A percentile compares a stretch with the other conserved stretches of the same genome.
Evolutionary conservation across 2,888 invertebrate species (phyloP).

Genomic region (Acutogordius australiensis): DNA sequence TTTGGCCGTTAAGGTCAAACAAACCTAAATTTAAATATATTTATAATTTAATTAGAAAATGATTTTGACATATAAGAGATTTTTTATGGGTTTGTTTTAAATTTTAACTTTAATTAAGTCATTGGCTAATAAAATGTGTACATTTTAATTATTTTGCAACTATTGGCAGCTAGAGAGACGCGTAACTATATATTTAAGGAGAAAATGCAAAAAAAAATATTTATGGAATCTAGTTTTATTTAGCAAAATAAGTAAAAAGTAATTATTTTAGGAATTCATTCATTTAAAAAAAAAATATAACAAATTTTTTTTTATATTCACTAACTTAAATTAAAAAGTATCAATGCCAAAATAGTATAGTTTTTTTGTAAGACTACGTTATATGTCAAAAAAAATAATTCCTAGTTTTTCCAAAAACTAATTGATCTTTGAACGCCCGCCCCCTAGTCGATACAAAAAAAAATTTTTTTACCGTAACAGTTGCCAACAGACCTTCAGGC

Average conservation of each 20-base stretch:
- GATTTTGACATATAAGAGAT: not conserved
- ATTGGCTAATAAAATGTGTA: not conserved
- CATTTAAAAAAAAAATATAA: too few species aligned
- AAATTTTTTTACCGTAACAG: conserved; percentile 44
- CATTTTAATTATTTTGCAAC: too few species aligned
- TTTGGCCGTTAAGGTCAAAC: conserved; percentile 85
- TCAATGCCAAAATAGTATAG: not conserved
- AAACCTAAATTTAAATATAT: conserved; percentile 29
- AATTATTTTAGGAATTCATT: too few species aligned
- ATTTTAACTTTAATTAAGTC: not conserved
- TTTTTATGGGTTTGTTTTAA: too few species aligned
- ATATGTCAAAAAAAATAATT: not conserved
- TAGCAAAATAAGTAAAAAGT: too few species aligned
- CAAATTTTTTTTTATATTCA: too few species aligned
- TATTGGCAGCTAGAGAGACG: too few species aligned
- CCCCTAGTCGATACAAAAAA: not conserved
- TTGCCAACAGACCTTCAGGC: conserved; percentile 86
- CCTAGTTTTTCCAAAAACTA: not conserved
- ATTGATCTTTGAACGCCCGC: not conserved
- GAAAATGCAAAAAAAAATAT: too few species aligned
- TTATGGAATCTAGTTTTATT: too few species aligned
- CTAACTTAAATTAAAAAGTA: too few species aligned
- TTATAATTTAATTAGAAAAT: not conserved
- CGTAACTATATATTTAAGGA: too few species aligned
- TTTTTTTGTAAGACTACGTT: not conserved